Base-by-base conservation (phyloP, 2,888 invertebrate species). In the Drosophila stalkeri region DNA sequence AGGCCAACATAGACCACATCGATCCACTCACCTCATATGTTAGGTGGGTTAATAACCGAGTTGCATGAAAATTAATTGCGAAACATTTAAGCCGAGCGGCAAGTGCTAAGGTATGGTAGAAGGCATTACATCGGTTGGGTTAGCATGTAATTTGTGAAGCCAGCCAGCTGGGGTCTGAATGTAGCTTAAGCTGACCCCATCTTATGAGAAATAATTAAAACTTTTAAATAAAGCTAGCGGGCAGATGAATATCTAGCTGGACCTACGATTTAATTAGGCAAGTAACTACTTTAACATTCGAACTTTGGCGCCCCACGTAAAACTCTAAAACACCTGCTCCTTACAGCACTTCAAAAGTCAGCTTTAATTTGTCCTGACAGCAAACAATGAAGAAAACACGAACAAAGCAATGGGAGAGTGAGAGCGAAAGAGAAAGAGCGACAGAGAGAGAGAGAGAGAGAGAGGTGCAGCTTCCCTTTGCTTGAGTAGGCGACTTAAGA, bases 51-150 rank as follows among this genome's bases (percentile, higher is more conserved):
- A 86, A 86, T 85, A 90, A 86, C 90, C 90, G 86, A 64, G 85
- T 68, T 72, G 86, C 86, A 77, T 71, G 85, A 84, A 84, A 86
- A 89, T 90, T 90, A 86, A 90, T 86, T 81, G 90, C 90, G 67
- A 90, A 89, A 72, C 90, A 86, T 86, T 90, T 85, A 77, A 72
- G 12, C 47, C 63, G 56, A 31, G 41, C 47, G 35, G 43, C 39
- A 67, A 54, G 60, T 61, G 63, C 35, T 20, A 51, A 49, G 55
- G 55, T 23, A 70, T 59, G 60, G 43, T 55, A 85, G 83, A 80
- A 82, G 85, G 73, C 80, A 80, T 80, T 80, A 68, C 55, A 37
- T 67, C 54, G 43, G 51, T 27, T 55, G 57, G 64, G 51, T 11
- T 47, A 56, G 57, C 71, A 65, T 87, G 72, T 70, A 86, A 84